Evolutionary conservation across 2,113 vertebrate species (phyloP).

Genomic region (Datnioides undecimradiatus): DNA sequence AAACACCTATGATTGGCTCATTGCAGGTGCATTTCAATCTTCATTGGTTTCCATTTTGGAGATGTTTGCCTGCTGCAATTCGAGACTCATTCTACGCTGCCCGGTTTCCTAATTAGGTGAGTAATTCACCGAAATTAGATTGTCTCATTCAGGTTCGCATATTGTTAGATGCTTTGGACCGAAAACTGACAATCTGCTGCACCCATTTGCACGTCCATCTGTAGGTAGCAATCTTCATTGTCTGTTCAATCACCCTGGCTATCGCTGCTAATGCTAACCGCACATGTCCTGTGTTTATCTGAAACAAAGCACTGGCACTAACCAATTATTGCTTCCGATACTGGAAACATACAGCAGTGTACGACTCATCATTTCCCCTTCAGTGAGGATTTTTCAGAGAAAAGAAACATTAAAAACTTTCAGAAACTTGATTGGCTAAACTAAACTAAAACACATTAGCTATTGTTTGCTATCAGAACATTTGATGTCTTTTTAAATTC

Average conservation of each 20-base stretch:
- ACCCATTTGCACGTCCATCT: conserved; percentile 54
- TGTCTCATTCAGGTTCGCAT: conserved; percentile 39
- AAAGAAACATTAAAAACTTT: background rate
- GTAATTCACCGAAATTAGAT: conserved; percentile 33
- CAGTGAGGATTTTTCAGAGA: background rate
- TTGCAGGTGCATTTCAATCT: background rate
- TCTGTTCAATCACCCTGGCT: conserved; percentile 29
- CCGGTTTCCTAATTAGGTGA: conserved; percentile 20
- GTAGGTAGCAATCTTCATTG: conserved; percentile 29
- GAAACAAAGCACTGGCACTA: background rate
- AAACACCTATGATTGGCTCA: background rate
- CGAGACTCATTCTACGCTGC: background rate
- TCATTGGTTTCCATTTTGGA: background rate
- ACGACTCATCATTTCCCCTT: background rate
- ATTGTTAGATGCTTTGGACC: conserved; percentile 38
- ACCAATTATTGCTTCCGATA: background rate
- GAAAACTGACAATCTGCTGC: conserved; percentile 51
- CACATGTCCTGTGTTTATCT: conserved; percentile 9
- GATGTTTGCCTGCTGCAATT: conserved; percentile 1
- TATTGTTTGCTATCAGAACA: too few relatives aligned
- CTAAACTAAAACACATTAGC: too few relatives aligned
- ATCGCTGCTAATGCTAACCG: conserved; percentile 31
- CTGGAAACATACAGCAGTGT: background rate
- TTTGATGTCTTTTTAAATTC: too few relatives aligned
- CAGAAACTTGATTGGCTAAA: too few relatives aligned